A percentile compares a stretch with the other conserved stretches of the same genome.
Conservation (phyloP, 1,140 invertebrate species). For the Drosophila santomea region DNA sequence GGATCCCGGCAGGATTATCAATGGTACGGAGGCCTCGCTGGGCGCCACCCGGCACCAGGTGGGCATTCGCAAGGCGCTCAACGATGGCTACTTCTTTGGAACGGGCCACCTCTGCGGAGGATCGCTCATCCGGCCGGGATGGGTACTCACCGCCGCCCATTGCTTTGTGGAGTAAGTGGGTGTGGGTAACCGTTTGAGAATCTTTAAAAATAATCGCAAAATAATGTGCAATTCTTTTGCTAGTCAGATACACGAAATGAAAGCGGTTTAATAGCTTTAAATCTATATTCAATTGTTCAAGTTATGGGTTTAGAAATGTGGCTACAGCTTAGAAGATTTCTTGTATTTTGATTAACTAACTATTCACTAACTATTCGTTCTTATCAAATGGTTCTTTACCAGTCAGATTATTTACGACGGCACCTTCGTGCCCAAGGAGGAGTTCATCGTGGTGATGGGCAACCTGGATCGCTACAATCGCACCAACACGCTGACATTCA, state of each 20-base stretch:
- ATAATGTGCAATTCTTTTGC: no score
- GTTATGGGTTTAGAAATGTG: no score
- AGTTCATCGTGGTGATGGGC: slow-evolving; percentile 75
- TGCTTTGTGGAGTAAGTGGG: slow-evolving; percentile 84
- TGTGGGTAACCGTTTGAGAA: not conserved
- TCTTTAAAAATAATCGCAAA: no score
- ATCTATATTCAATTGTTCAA: no score
- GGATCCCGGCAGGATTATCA: slow-evolving; percentile 72
- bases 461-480: slow-evolving; percentile 72
- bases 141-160: slow-evolving; percentile 85
- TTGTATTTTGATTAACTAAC: no score
- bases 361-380: no score
- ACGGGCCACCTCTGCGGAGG: slow-evolving; percentile 84
- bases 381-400: not conserved
- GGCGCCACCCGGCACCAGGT: slow-evolving; percentile 77
- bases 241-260: no score
- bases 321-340: no score
- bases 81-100: slow-evolving; percentile 75
- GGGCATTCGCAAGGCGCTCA: slow-evolving; percentile 60
- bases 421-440: slow-evolving; percentile 51
- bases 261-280: no score
- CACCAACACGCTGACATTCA: slow-evolving; percentile 60
- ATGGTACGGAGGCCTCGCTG: slow-evolving; percentile 64
- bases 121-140: slow-evolving; percentile 73
- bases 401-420: slow-evolving; percentile 65